A percentile compares a stretch with the other conserved stretches of the same genome.
phyloP scores from a whole-genome alignment of 2,888 invertebrate species.

The Ornithoptera priamus region DNA sequence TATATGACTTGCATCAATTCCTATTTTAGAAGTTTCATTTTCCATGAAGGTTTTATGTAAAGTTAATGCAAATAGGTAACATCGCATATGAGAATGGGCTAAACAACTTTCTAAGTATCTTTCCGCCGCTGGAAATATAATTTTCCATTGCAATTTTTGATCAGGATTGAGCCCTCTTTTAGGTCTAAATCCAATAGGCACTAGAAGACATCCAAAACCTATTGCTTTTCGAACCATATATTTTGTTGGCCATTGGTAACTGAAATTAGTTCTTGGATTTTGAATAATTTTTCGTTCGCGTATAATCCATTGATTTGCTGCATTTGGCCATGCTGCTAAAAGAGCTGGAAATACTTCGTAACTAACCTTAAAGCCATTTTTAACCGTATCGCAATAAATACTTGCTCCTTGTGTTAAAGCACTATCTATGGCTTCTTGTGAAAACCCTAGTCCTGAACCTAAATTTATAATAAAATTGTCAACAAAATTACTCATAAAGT shows the following conservation, averaged over 20 bases:
- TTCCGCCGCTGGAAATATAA: slow-evolving; percentile 88
- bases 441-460: slow-evolving; percentile 80
- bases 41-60: slow-evolving; percentile 87
- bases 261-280: slow-evolving; percentile 79
- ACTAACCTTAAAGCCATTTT: slow-evolving; percentile 62
- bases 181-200: slow-evolving; percentile 85
- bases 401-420: slow-evolving; percentile 83
- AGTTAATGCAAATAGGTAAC: slow-evolving; percentile 84
- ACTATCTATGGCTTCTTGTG: slow-evolving; percentile 71
- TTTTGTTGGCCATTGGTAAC: slow-evolving; percentile 85
- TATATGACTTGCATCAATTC: slow-evolving; percentile 85
- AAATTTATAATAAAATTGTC: slow-evolving; percentile 82
- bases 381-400: slow-evolving; percentile 80
- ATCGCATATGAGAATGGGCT: slow-evolving; percentile 85
- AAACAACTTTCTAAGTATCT: slow-evolving; percentile 86
- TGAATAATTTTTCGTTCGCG: slow-evolving; percentile 79
- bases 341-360: slow-evolving; percentile 87
- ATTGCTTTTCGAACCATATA: slow-evolving; percentile 83
- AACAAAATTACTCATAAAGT: slow-evolving; percentile 85
- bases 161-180: slow-evolving; percentile 81
- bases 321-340: slow-evolving; percentile 85
- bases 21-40: slow-evolving; percentile 81
- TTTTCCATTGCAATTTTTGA: slow-evolving; percentile 87
- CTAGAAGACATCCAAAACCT: slow-evolving; percentile 83
- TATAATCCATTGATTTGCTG: slow-evolving; percentile 84